Conservation (phyloP, 2,888 invertebrate species). For the Lasioglossum vierecki region DNA sequence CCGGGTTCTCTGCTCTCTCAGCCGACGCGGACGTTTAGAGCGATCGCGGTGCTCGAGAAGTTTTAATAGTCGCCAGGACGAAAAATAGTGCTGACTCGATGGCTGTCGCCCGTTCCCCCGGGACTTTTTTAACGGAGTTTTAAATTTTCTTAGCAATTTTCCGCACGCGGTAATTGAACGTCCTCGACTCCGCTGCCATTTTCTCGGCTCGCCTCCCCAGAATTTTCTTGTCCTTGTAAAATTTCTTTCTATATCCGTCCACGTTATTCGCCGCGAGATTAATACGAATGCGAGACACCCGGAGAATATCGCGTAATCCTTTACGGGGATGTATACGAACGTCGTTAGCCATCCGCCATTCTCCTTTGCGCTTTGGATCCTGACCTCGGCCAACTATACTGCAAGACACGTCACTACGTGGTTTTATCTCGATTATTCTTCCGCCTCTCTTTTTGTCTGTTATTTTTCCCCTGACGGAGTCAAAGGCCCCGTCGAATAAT, state of each 20-base stretch:
- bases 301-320: conserved; percentile 1
- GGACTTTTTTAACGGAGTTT: conserved; percentile 20
- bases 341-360: conserved; percentile 29
- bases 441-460: background rate
- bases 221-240: conserved; percentile 5
- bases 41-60: conserved; percentile 26
- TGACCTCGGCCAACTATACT: background rate
- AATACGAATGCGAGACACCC: background rate
- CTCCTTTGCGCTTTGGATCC: conserved; percentile 20
- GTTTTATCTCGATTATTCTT: conserved; percentile 13
- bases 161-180: conserved; percentile 2
- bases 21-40: conserved; percentile 18
- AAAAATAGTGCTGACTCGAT: conserved; percentile 22
- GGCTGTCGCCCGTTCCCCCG: conserved; percentile 6
- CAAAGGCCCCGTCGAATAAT: conserved; percentile 31
- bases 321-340: conserved; percentile 21
- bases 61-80: conserved; percentile 36
- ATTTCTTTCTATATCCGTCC: background rate
- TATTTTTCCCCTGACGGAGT: background rate
- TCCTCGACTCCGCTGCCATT: background rate
- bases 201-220: background rate
- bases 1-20: background rate
- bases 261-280: background rate
- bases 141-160: conserved; percentile 32
- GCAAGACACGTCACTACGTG: background rate